Evolutionary conservation across 1,140 invertebrate species (phyloP), one percentile per base, ranked within the genome.

Genomic region (Pogonognathellus flavescens): DNA sequence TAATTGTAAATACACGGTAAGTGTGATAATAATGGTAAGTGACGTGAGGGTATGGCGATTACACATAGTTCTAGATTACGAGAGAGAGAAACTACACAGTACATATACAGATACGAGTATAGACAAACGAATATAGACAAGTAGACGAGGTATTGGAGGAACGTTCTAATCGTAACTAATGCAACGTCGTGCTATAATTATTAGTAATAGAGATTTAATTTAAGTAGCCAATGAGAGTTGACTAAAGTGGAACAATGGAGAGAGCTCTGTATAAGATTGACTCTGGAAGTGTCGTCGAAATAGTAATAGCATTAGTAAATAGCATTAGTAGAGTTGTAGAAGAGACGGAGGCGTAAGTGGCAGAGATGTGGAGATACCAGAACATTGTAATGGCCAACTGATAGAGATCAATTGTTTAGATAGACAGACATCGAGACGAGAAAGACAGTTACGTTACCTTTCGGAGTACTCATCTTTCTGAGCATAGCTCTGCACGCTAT

Each of bases 401-500:
- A 76, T 50, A 85, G 52, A 59, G 70, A 85, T 82, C 83, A 60
- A 81, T 41, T 31, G 53, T 20, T 20, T 50, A 82, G 66, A 85
- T 53, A 88, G 80, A 86, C 53, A 88, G 41, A 76, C 66, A 76
- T 76, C 70, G 70, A 76, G 70, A 84, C 86, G 82, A 84, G 70
- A 76, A 50, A 76, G 70, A 72, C 62, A 70, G 62, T 72, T 49
- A 76, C 94, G 31, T 87, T 89, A 99, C 98, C 96, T 98, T 93
- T 99, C 97, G 89, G 96, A 97, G 92, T 98, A 99, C 92, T 98
- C 96, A 91, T 97, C 96, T 92, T 96, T 95, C 90, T 98, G 96
- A 25, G 97, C 97, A 92, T 99, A 99, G 89, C 96, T 98, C 91
- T 99, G 98, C 41, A 99, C 97, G 85, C 97, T 98, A 91, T 98